Conservation (phyloP, 37 sponge, comb jelly and placozoan species). For the Petrosia ficiformis region DNA sequence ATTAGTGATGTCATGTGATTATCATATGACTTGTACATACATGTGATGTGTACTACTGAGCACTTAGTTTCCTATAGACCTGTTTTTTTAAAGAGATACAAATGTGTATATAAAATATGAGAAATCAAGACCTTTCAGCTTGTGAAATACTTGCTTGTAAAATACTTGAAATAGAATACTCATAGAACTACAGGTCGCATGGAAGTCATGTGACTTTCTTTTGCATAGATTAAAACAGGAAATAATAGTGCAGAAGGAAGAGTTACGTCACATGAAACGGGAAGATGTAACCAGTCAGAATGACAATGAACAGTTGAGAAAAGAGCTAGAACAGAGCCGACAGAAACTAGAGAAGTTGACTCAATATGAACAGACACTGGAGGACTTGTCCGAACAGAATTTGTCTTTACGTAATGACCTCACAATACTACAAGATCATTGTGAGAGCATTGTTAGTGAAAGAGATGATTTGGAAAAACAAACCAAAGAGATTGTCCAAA, state of each 20-base stretch:
- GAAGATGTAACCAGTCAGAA: neutral
- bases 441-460: conserved; percentile 39
- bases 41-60: too few species aligned
- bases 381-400: conserved; percentile 28
- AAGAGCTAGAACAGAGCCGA: conserved; percentile 37
- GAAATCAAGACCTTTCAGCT: too few species aligned
- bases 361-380: conserved; percentile 28
- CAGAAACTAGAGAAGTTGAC: conserved; percentile 26
- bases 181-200: too few species aligned
- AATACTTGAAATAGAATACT: too few species aligned
- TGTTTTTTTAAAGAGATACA: too few species aligned
- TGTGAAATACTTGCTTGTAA: too few species aligned
- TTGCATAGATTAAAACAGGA: conserved; percentile 32
- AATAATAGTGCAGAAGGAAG: conserved; percentile 18
- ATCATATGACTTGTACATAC: neutral
- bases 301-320: conserved; percentile 24
- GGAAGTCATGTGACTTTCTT: too few species aligned
- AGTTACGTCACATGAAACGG: neutral
- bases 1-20: too few species aligned
- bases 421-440: conserved; percentile 30
- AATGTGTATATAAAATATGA: too few species aligned
- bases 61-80: too few species aligned
- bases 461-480: conserved; percentile 55
- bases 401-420: conserved; percentile 27
- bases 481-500: conserved; percentile 29